phyloP scores from a whole-genome alignment of 23 tunicate genomes.

The Botrylloides violaceus region DNA sequence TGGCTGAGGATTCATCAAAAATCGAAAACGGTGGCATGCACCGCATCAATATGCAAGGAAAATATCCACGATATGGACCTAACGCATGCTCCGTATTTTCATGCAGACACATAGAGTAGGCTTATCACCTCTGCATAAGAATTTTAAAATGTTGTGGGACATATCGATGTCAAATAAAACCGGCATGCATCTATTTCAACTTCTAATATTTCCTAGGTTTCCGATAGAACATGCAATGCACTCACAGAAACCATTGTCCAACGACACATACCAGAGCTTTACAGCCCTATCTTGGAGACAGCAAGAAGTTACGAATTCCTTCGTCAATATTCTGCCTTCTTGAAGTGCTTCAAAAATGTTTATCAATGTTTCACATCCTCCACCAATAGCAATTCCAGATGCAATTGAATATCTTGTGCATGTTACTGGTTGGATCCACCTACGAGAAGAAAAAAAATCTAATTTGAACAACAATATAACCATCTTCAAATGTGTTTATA shows the following conservation, averaged over 20 bases:
- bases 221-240: background rate
- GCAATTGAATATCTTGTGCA: too few species aligned
- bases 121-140: background rate
- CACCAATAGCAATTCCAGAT: too few species aligned
- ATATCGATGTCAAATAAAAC: background rate
- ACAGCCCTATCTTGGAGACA: background rate
- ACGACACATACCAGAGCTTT: background rate
- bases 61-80: too few species aligned
- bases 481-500: too few species aligned
- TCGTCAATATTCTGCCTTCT: constrained; percentile 15
- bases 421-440: too few species aligned
- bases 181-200: background rate
- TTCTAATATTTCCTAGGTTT: background rate
- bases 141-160: background rate
- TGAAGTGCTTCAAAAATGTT: background rate
- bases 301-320: constrained; percentile 13
- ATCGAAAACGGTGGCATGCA: too few species aligned
- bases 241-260: background rate
- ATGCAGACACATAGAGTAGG: too few species aligned
- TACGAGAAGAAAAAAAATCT: too few species aligned
- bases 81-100: too few species aligned
- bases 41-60: too few species aligned
- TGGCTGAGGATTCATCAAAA: too few species aligned
- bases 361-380: constrained; percentile 11
- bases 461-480: too few species aligned